A percentile compares a stretch with the other conserved stretches of the same genome.
Conservation (phyloP, 2,797 vertebrate genomes). For the Thalassophryne amazonica region DNA sequence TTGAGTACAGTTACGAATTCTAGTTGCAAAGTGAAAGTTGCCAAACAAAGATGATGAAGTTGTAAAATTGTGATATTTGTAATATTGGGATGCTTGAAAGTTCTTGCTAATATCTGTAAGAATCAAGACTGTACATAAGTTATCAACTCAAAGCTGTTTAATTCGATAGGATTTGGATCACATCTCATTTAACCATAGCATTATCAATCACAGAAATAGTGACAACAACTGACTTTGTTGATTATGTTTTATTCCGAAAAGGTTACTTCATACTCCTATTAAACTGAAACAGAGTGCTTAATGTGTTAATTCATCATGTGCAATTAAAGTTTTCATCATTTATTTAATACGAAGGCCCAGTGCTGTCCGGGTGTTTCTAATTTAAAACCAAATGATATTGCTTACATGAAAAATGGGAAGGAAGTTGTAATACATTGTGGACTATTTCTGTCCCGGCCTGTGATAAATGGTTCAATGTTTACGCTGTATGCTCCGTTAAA, state of each 20-base stretch:
- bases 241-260: constrained; percentile 13
- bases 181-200: constrained; percentile 11
- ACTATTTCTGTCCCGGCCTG: constrained; percentile 40
- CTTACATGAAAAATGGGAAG: constrained; percentile 27
- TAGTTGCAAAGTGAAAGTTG: no score
- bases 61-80: no score
- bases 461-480: constrained; percentile 56
- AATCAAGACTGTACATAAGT: constrained; percentile 34
- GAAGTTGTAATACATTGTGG: constrained; percentile 41
- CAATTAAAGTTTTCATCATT: constrained; percentile 3
- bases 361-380: not conserved
- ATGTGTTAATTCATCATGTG: constrained; percentile 5
- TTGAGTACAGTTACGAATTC: no score
- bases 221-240: constrained; percentile 19
- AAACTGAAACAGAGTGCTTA: not conserved
- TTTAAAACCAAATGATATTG: constrained; percentile 29
- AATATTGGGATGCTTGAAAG: no score
- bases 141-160: not conserved
- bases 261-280: constrained; percentile 13
- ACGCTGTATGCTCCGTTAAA: constrained; percentile 55
- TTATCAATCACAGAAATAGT: constrained; percentile 20
- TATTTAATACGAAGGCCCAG: not conserved
- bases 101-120: no score
- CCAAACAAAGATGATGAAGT: no score
- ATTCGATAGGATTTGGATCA: constrained; percentile 27